Evolutionary conservation across 64 coral and sea anemone genomes (phyloP).

Genomic region (Pocillopora damicornis): DNA sequence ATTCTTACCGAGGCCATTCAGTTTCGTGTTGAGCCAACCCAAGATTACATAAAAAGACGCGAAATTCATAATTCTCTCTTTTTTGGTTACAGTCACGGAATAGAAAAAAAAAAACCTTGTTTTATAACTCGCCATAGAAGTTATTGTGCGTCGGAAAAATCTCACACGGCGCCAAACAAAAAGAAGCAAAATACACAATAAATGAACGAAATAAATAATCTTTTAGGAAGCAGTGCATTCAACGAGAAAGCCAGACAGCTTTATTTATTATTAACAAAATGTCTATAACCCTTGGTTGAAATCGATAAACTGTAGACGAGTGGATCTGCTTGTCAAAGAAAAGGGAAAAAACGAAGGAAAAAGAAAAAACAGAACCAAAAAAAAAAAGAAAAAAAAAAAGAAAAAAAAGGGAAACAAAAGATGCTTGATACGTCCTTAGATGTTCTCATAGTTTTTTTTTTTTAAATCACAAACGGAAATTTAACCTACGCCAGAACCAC

Average conservation of each 20-base stretch:
- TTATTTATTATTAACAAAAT: conserved; percentile 31
- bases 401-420: too few species aligned
- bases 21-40: neutral
- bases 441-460: too few species aligned
- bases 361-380: neutral
- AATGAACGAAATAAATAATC: neutral
- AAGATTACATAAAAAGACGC: neutral
- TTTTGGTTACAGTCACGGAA: neutral
- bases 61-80: neutral
- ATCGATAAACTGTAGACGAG: neutral
- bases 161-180: neutral
- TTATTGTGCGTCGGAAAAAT: neutral
- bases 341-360: too few species aligned
- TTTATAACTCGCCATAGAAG: neutral
- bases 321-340: neutral
- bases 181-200: neutral
- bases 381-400: too few species aligned
- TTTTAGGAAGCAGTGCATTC: neutral
- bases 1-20: neutral
- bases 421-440: too few species aligned
- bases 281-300: neutral
- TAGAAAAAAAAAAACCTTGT: neutral
- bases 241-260: neutral
- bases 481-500: too few species aligned
- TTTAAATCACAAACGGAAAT: too few species aligned